These are phyloP conservation scores for Gallinago stenura DNA, from an alignment of 2,797 vertebrate species.

Conservation along the genomic window DNA sequence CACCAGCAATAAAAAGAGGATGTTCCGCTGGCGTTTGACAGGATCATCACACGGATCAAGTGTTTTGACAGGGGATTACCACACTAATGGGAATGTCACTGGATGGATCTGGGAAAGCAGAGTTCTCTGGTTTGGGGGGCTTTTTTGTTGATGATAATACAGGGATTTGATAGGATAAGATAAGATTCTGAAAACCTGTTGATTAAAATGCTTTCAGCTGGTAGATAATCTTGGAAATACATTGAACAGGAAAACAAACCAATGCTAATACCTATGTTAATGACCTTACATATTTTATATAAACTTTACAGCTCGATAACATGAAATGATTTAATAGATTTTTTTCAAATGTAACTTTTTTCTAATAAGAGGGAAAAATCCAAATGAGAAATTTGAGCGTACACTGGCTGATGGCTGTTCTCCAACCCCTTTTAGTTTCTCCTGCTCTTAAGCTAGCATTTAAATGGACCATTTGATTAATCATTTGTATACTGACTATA, in stretches of 20 bases:
- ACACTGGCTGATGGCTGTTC: neutral
- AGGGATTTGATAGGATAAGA: neutral
- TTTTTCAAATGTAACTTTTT: neutral
- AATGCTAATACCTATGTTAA: neutral
- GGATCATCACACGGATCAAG: neutral
- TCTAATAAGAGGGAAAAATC: neutral
- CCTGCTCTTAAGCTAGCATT: conserved; percentile 74
- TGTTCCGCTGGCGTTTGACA: neutral
- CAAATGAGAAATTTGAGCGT: neutral
- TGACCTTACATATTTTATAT: neutral
- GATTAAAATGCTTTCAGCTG: neutral
- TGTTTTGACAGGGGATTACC: neutral
- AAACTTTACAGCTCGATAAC: neutral
- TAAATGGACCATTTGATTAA: conserved; percentile 82
- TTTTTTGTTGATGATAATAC: neutral
- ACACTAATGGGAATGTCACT: fast-evolving
- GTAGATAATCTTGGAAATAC: neutral
- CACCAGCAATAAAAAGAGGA: neutral
- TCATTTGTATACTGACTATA: conserved; percentile 78
- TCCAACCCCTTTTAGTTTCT: conserved; percentile 52
- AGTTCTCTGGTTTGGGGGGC: neutral
- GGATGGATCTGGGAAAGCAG: neutral
- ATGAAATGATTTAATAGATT: neutral
- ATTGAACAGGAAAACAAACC: conserved; percentile 33
- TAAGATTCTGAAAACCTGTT: neutral